A percentile compares a stretch with the other conserved stretches of the same genome.
Conservation (phyloP, 1,140 invertebrate species). For the Euwallacea similis region DNA sequence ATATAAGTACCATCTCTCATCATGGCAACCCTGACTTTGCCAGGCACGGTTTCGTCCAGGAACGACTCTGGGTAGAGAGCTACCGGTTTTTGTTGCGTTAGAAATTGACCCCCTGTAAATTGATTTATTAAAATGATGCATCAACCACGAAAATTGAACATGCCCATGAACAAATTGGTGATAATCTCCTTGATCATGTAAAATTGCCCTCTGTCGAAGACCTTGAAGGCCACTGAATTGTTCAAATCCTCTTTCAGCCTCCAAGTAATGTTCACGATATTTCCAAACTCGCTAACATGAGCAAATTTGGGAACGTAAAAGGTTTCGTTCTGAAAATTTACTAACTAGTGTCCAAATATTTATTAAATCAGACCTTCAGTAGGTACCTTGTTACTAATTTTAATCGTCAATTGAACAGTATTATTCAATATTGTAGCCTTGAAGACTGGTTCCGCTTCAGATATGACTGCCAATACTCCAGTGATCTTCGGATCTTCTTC, state of each 20-base stretch:
- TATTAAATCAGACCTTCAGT: too few relatives aligned
- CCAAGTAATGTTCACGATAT: conserved; percentile 39
- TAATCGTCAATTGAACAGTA: conserved; percentile 26
- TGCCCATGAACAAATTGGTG: conserved; percentile 20
- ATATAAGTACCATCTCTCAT: conserved; percentile 29
- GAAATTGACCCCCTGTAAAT: conserved; percentile 21
- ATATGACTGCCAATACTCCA: not conserved
- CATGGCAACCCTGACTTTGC: conserved; percentile 19
- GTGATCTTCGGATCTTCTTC: not conserved
- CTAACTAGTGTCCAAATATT: not conserved
- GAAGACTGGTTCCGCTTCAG: not conserved
- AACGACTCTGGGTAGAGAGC: conserved; percentile 11
- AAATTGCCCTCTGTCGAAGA: conserved; percentile 17
- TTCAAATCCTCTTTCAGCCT: conserved; percentile 17
- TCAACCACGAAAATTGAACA: not conserved
- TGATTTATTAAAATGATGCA: not conserved
- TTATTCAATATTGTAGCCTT: conserved; percentile 29
- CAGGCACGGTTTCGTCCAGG: conserved; percentile 8
- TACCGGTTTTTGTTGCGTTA: conserved; percentile 8
- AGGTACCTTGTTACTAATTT: conserved; percentile 35
- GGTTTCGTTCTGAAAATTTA: conserved; percentile 30
- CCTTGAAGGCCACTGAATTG: conserved; percentile 34
- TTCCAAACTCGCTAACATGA: conserved; percentile 9
- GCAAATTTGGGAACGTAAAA: conserved; percentile 33
- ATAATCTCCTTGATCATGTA: conserved; percentile 28